Base-by-base conservation (phyloP, 2,888 invertebrate species). In the Mechanitis mazaeus region DNA sequence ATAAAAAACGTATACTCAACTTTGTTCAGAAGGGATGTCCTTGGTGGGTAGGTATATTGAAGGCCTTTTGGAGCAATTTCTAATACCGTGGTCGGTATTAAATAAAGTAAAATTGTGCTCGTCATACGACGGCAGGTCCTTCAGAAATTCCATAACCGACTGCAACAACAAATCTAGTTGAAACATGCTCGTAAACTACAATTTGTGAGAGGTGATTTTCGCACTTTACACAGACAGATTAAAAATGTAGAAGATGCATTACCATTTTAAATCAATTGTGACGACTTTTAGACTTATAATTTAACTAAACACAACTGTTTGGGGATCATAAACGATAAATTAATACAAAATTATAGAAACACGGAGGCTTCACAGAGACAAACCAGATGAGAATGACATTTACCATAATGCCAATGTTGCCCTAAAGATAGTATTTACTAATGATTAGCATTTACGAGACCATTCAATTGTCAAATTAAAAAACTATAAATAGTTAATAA, bases 1-100 rank as follows among this genome's bases (percentile, higher is more conserved):
- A 46, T n/a, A 56, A 58, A 56, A 64, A 68, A 56, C 59, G 60
- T 59, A 68, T 70, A 83, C 91, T 91, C 91, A 96, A 96, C 96
- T 94, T 93, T 98, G 97, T 87, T 97, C 97, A 58, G 97, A 95
- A 69, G 97, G 96, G 80, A 95, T 94, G 78, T 97, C 97, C 85
- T 95, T 96, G 53, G 98, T 98, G 55, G 97, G 96, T 69, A 98
- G 92, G 85, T 98, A 98, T 63, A 97, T 95, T 33, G 97, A 95
- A 55, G 97, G 97, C 77, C 96, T 93, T 85, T 96, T 96, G 45
- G 95, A 93, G 73, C 95, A 94, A 61, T 95, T 94, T 78, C 95
- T 92, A 72, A 94, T 95, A 46, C 94, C 95, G 78, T 93, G 94
- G 76, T 97, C 97, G 60, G 95, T 94, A 83, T 97, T 96, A 81